Conservation (phyloP, 2,888 invertebrate genomes). For the Lypha dubia region DNA sequence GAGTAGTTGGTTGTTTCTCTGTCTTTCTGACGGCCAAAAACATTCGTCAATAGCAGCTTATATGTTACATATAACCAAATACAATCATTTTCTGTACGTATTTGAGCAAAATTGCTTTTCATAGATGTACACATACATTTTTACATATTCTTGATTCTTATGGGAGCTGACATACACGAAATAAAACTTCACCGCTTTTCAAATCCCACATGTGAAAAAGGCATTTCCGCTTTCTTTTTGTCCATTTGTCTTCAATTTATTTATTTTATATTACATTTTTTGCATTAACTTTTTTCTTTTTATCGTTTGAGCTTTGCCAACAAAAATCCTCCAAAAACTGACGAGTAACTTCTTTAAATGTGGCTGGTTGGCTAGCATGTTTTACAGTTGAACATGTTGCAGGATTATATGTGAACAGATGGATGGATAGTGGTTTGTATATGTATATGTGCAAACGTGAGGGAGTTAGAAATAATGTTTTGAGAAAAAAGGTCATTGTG, state of each 20-base stretch:
- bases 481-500: no score
- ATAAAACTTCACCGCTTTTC: slow-evolving; percentile 65
- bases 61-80: no score
- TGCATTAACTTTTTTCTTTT: slow-evolving; percentile 65
- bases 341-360: slow-evolving; percentile 72
- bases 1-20: no score
- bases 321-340: slow-evolving; percentile 63
- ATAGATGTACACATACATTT: no score
- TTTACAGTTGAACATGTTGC: neutral
- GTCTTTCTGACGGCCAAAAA: no score
- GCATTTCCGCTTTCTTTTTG: slow-evolving; percentile 69
- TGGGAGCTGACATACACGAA: slow-evolving; percentile 66
- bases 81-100: no score
- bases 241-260: slow-evolving; percentile 72
- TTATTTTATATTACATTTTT: slow-evolving; percentile 58
- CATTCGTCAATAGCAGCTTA: no score
- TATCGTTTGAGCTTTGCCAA: slow-evolving; percentile 63
- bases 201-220: slow-evolving; percentile 72
- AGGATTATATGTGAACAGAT: slow-evolving; percentile 32
- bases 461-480: no score
- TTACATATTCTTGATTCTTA: no score
- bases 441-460: no score
- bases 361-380: slow-evolving; percentile 62
- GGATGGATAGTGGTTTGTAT: neutral
- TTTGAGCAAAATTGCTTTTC: no score